phyloP scores from a whole-genome alignment of 1,140 invertebrate genomes.

The Saccostrea echinata region DNA sequence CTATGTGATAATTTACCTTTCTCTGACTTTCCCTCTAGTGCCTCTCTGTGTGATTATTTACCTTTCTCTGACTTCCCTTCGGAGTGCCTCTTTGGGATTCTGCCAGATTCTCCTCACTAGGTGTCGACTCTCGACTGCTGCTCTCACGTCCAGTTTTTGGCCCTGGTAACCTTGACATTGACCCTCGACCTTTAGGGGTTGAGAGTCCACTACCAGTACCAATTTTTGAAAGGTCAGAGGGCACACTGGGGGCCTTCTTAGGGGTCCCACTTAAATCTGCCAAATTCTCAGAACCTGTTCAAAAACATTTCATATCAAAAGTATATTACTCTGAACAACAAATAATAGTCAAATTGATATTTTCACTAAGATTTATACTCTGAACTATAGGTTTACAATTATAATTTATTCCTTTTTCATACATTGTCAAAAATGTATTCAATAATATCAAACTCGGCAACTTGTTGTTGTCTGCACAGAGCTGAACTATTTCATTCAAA shows the following conservation, averaged over 20 bases:
- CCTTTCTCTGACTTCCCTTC: constrained; percentile 14
- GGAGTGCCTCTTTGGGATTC: not conserved
- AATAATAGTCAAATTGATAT: not conserved
- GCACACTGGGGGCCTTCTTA: constrained; percentile 63
- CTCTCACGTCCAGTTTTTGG: constrained; percentile 39
- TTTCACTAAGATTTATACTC: no score
- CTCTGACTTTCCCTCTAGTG: not conserved
- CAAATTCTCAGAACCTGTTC: constrained; percentile 70
- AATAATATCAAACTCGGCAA: no score
- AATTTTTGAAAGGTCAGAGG: constrained; percentile 56
- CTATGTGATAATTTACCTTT: not conserved
- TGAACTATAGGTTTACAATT: no score
- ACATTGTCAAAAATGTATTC: no score
- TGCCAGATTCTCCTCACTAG: constrained; percentile 30
- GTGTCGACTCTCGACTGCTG: constrained; percentile 37
- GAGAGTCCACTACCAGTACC: constrained; percentile 41
- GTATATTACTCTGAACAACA: not conserved
- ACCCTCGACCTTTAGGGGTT: constrained; percentile 34
- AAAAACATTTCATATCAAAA: not conserved
- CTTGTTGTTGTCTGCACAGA: no score
- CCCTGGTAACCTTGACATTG: constrained; percentile 36
- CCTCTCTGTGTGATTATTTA: not conserved
- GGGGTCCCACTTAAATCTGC: constrained; percentile 61
- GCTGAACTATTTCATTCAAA: no score
- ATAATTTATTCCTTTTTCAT: no score